Evolutionary conservation across 1,140 invertebrate species (phyloP).

Genomic region (Drosophila sp.): DNA sequence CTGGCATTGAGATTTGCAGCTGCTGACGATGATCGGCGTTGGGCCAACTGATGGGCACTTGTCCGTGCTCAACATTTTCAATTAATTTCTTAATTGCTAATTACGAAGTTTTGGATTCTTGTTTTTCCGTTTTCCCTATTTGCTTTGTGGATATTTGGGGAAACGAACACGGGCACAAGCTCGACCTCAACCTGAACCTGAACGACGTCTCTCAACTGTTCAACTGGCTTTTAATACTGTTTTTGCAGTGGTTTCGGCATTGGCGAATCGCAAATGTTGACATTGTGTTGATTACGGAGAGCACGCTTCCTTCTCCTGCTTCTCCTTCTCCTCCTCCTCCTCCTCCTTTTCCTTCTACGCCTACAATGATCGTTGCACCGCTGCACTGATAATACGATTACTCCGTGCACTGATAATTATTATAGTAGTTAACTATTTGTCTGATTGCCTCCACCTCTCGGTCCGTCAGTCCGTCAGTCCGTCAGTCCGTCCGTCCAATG

Average conservation of each 20-base stretch:
- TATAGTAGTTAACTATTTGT: constrained; percentile 44
- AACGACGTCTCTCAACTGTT: constrained; percentile 48
- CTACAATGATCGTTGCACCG: constrained; percentile 36
- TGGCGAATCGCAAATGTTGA: constrained; percentile 43
- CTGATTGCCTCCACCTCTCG: constrained; percentile 25
- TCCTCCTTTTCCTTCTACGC: neutral
- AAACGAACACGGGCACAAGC: constrained; percentile 18
- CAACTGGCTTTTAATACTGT: constrained; percentile 47
- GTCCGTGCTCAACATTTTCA: constrained; percentile 60
- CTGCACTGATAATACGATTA: constrained; percentile 73
- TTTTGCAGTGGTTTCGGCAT: constrained; percentile 40
- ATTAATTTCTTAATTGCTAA: constrained; percentile 49
- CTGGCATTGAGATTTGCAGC: constrained; percentile 58
- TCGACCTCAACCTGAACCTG: constrained; percentile 32
- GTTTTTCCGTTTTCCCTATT: constrained; percentile 1
- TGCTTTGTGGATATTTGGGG: neutral
- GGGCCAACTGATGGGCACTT: constrained; percentile 46
- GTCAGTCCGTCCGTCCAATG: too few species aligned
- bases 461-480: too few species aligned
- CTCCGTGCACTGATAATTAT: constrained; percentile 71
- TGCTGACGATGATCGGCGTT: constrained; percentile 58
- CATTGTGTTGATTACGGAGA: constrained; percentile 53
- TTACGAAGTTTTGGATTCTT: constrained; percentile 28
- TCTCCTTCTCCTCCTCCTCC: constrained; percentile 11
- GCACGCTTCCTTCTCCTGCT: constrained; percentile 24